Percentiles rank a stretch among this genome's conserved stretches.
Evolutionary conservation across 2,113 vertebrate species (phyloP).

Genomic region (Neotoma lepida): DNA sequence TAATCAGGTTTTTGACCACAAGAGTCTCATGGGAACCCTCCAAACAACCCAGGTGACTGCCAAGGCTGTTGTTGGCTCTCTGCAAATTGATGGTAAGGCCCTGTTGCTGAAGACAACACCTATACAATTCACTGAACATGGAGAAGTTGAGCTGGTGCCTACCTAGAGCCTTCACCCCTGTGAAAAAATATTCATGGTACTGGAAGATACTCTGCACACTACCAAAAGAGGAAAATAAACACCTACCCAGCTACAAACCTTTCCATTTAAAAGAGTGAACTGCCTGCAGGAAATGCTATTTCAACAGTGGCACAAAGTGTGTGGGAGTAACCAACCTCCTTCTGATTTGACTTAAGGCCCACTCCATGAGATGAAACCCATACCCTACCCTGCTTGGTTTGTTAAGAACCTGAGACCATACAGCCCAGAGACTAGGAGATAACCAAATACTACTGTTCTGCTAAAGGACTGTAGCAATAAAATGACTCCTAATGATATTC

Average conservation of each 20-base stretch:
- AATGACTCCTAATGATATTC: background rate
- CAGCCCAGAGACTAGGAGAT: background rate
- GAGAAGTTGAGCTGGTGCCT: background rate
- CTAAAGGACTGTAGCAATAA: background rate
- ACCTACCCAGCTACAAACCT: background rate
- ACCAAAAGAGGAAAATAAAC: background rate
- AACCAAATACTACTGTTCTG: background rate
- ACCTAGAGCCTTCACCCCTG: background rate
- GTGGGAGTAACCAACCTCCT: background rate
- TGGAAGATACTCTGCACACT: background rate
- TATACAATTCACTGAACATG: background rate
- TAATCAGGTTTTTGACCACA: background rate
- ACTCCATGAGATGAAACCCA: background rate
- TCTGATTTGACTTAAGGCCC: background rate
- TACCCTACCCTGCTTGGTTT: background rate
- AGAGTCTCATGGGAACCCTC: background rate
- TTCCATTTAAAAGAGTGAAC: background rate
- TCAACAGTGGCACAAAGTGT: background rate
- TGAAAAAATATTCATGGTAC: background rate
- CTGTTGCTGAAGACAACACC: background rate
- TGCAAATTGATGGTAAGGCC: background rate
- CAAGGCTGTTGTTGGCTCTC: background rate
- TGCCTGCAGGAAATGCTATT: background rate
- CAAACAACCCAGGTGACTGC: background rate
- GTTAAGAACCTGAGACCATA: background rate